Evolutionary conservation across 1,140 invertebrate genomes (phyloP).

Genomic region (Pseudoatta argentina): DNA sequence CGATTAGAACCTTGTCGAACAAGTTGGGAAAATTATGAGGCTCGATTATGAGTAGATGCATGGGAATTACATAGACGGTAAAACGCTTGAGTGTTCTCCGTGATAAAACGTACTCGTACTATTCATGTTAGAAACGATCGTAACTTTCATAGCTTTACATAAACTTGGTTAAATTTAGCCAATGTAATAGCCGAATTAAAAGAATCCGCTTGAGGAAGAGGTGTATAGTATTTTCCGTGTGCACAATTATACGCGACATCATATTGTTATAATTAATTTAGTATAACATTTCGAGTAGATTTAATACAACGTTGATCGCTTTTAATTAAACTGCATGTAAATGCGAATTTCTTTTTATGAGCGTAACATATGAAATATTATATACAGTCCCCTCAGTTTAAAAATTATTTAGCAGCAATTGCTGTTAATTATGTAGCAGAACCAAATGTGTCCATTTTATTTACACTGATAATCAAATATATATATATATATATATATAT

Average conservation of each 20-base stretch:
- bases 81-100: constrained; percentile 2
- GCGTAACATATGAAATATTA: constrained; percentile 4
- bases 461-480: constrained; percentile 30
- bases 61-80: constrained; percentile 14
- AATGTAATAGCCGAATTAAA: constrained; percentile 23
- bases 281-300: background rate
- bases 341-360: constrained; percentile 16
- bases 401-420: background rate
- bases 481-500: background rate
- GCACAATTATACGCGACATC: background rate
- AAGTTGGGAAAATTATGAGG: constrained; percentile 46
- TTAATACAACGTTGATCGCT: constrained; percentile 9
- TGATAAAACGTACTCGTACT: background rate
- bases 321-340: constrained; percentile 22
- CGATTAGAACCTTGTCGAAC: constrained; percentile 55
- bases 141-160: background rate
- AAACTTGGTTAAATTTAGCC: constrained; percentile 32
- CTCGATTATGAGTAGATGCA: constrained; percentile 49
- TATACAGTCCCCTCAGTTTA: background rate
- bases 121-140: background rate
- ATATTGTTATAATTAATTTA: constrained; percentile 6
- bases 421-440: background rate
- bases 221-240: background rate
- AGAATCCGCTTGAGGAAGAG: background rate
- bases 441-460: constrained; percentile 36